Evolutionary conservation across 1,140 invertebrate genomes (phyloP).

Genomic region (Habropoda laboriosa): DNA sequence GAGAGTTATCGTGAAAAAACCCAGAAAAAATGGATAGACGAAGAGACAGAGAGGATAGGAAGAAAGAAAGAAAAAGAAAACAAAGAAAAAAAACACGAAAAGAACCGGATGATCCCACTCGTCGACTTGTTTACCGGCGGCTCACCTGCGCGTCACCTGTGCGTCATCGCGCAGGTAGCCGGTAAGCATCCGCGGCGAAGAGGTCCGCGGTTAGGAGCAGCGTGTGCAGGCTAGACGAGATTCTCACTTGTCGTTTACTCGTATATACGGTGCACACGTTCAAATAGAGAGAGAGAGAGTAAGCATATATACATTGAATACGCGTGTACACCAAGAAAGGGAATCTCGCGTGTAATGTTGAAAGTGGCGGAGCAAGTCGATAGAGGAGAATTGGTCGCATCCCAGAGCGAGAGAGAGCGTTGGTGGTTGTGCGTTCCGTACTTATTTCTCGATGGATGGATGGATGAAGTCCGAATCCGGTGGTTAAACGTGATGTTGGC

Average conservation of each 20-base stretch:
- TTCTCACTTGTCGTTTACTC: constrained; percentile 77
- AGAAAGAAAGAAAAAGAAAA: neutral
- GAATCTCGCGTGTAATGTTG: neutral
- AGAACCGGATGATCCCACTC: constrained; percentile 20
- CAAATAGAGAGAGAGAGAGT: constrained; percentile 52
- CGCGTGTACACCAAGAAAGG: constrained; percentile 48
- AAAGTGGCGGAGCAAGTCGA: constrained; percentile 37
- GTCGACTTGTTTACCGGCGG: constrained; percentile 45
- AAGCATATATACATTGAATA: too few relatives aligned
- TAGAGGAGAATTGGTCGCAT: constrained; percentile 47
- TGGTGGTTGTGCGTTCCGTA: too few relatives aligned
- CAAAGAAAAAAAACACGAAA: neutral
- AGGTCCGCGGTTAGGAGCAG: neutral
- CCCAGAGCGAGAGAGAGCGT: constrained; percentile 24
- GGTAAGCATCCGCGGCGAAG: constrained; percentile 34
- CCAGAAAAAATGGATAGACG: neutral
- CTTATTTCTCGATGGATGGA: constrained; percentile 15
- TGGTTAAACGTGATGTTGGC: constrained; percentile 8
- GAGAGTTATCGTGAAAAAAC: neutral
- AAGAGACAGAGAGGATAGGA: neutral
- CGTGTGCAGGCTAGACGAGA: constrained; percentile 20
- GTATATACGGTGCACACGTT: constrained; percentile 67
- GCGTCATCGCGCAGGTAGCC: constrained; percentile 60
- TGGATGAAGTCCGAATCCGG: constrained; percentile 26
- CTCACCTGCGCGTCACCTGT: constrained; percentile 64